Percentiles rank a stretch among this genome's conserved stretches.
Evolutionary conservation across 2,797 vertebrate genomes (phyloP).

Genomic region (Sebastes steindachneri): DNA sequence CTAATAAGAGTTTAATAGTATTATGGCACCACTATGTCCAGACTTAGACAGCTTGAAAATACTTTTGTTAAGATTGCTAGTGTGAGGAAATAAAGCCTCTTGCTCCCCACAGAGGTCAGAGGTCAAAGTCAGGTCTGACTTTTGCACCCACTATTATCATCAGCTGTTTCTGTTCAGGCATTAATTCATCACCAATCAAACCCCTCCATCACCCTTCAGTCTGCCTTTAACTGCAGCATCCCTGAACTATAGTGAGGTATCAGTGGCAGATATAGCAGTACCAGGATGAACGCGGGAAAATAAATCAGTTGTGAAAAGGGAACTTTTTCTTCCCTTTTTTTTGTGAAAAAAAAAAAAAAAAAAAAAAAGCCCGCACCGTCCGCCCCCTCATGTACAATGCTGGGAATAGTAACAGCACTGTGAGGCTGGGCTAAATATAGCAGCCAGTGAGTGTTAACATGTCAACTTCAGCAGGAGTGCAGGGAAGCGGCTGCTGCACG

Average conservation of each 20-base stretch:
- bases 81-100: not conserved
- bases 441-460: constrained; percentile 86
- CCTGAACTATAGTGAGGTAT: constrained; percentile 18
- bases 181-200: not conserved
- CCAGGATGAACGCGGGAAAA: constrained; percentile 24
- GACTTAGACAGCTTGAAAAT: not conserved
- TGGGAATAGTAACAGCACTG: constrained; percentile 87
- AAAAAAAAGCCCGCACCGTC: constrained; percentile 26
- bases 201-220: not conserved
- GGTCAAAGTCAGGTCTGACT: not conserved
- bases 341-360: not conserved
- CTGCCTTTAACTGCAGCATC: not conserved
- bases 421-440: constrained; percentile 86
- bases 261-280: constrained; percentile 20
- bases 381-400: constrained; percentile 85
- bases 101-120: constrained; percentile 1
- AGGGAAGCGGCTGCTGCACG: constrained; percentile 75
- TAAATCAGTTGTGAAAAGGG: constrained; percentile 60
- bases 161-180: not conserved
- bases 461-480: constrained; percentile 79
- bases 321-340: constrained; percentile 67
- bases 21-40: not conserved
- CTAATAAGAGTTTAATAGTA: not conserved
- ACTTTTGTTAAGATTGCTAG: not conserved
- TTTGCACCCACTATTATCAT: not conserved